Conservation (phyloP, 2,797 vertebrate species). For the Parotocinclus haroldoi region DNA sequence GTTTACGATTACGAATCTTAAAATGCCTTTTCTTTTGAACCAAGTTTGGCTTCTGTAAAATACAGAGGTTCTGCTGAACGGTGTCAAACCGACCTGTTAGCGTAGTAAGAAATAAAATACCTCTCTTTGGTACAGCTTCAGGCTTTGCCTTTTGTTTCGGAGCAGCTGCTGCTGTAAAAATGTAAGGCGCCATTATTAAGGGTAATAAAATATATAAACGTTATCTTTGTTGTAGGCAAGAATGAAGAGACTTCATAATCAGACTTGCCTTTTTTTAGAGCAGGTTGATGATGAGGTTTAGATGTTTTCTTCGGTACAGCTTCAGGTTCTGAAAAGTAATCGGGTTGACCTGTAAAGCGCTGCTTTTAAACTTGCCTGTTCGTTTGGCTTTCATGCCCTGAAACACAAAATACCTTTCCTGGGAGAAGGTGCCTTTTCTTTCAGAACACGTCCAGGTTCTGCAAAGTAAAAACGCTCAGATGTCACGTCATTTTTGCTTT, state of each 20-base stretch:
- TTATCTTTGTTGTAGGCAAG: too few species aligned
- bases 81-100: too few species aligned
- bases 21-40: neutral
- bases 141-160: conserved; percentile 5
- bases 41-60: conserved; percentile 3
- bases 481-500: too few species aligned
- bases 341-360: neutral
- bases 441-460: neutral
- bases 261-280: neutral
- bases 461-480: too few species aligned
- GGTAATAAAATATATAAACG: neutral
- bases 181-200: too few species aligned
- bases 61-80: neutral
- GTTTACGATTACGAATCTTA: neutral
- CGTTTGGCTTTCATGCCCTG: too few species aligned
- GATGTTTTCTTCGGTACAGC: too few species aligned
- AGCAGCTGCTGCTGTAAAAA: neutral
- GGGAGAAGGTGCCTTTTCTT: neutral
- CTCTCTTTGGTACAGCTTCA: neutral
- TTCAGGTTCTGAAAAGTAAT: neutral
- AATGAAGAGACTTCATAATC: too few species aligned
- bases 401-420: neutral
- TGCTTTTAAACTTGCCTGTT: too few species aligned
- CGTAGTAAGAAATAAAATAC: neutral
- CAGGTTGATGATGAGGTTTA: neutral